Base-by-base conservation (phyloP, 1,140 invertebrate genomes). In the Acyrthosiphon pisum region DNA sequence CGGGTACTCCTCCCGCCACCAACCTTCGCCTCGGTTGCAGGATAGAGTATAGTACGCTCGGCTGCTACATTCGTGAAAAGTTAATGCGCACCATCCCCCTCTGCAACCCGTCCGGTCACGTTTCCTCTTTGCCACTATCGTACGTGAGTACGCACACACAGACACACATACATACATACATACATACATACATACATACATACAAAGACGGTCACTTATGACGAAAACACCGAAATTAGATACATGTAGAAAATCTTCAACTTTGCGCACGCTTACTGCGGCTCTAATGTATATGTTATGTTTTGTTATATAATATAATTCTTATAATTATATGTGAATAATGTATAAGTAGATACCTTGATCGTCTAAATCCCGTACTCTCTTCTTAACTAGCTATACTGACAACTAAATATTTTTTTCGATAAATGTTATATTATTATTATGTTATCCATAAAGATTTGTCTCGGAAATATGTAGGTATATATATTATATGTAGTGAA, bases 21-120 rank as follows among this genome's bases (percentile, higher is more conserved):
- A 35, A 37, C 56, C 90, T 35, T 48, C 22, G 30, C 53, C 26
- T n/a, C 35, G 22, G 50, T 30, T 18, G 30, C 30, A n/a, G 8
- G 20, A 30, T 30, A n/a, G 23, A 35, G 86, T 76, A 35, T 76
- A 35, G 30, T 76, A 76, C 60, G 48, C 44, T 46, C 46, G 23
- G 44, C 68, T 46, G 37, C 35, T n/a, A 41, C 88, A 23, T 48
- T 81, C 90, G 68, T 83, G 68, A 83, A 92, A 92, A 92, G 90
- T 92, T 92, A 92, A 92, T 83, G 90, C 68, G 23, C 1, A 26
- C 30, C 37, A 35, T 46, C 9, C n/a, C 44, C 9, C 23, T 35
- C 26, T 41, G 35, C 22, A 37, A 44, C 83, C 44, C 84, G 41
- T 18, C 26, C 84, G 18, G 86, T 50, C 48, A n/a, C 86, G 46